phyloP scores from a whole-genome alignment of 1,140 invertebrate genomes.

The Apis florea region DNA sequence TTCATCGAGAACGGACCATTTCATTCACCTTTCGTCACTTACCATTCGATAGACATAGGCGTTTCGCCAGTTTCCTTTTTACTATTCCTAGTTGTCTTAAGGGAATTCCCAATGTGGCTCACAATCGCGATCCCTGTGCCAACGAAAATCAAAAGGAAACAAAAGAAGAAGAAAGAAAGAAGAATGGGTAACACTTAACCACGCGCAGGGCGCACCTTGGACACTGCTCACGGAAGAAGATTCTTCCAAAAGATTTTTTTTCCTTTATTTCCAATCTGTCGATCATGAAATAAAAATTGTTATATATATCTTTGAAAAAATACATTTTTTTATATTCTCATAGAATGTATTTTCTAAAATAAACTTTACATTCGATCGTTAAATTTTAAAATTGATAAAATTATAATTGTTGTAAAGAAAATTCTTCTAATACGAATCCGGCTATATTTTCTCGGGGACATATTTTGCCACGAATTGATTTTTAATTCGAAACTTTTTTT shows the following conservation, averaged over 20 bases:
- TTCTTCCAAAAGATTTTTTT: constrained; percentile 19
- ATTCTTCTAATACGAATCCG: too few species aligned
- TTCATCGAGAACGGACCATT: neutral
- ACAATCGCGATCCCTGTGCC: constrained; percentile 38
- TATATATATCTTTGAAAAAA: too few species aligned
- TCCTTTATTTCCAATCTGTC: neutral
- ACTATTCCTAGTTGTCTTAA: constrained; percentile 28
- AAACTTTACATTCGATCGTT: too few species aligned
- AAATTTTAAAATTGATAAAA: too few species aligned
- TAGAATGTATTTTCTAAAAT: too few species aligned
- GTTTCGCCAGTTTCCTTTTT: constrained; percentile 27
- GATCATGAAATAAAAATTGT: neutral
- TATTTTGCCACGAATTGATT: too few species aligned
- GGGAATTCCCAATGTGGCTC: constrained; percentile 37
- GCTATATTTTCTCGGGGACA: too few species aligned
- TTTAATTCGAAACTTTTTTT: too few species aligned
- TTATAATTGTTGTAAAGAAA: too few species aligned
- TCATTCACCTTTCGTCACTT: constrained; percentile 24
- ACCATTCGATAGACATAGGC: constrained; percentile 29
- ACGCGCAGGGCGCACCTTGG: constrained; percentile 29
- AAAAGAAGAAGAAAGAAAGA: neutral
- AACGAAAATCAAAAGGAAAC: neutral
- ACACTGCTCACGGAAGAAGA: neutral
- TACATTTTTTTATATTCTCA: too few species aligned
- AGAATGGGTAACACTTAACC: constrained; percentile 34